A percentile compares a stretch with the other conserved stretches of the same genome.
phyloP scores from a whole-genome alignment of 2,797 vertebrate genomes.

The Trichosurus vulpecula region DNA sequence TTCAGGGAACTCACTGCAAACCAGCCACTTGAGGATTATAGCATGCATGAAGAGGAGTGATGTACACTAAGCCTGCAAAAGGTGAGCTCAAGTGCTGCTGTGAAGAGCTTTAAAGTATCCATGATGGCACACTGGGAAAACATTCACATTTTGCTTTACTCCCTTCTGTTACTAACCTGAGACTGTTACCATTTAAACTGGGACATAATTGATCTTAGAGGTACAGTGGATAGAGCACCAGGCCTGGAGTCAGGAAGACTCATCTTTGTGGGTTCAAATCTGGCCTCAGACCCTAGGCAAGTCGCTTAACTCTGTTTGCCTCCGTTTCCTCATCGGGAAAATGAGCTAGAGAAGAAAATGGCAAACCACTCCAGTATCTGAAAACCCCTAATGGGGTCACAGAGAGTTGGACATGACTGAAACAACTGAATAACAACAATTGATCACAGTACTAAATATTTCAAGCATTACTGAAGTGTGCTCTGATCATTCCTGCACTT shows the following conservation, averaged over 20 bases:
- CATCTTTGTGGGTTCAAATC: not conserved
- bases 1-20: not conserved
- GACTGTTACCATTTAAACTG: constrained; percentile 48
- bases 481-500: constrained; percentile 59
- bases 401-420: not conserved
- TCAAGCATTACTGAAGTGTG: constrained; percentile 55
- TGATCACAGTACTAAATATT: constrained; percentile 62
- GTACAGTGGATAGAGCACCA: not conserved
- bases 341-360: not conserved
- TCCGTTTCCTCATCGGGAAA: not conserved
- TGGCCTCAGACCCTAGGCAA: not conserved
- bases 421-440: not conserved
- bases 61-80: not conserved
- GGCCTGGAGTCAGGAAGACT: not conserved
- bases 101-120: constrained; percentile 20
- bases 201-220: constrained; percentile 46
- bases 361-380: not conserved
- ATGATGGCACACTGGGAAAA: constrained; percentile 28
- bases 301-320: not conserved
- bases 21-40: not conserved
- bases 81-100: not conserved
- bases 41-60: not conserved
- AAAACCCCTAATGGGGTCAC: not conserved
- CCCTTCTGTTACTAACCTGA: constrained; percentile 49
- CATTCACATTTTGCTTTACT: constrained; percentile 29